Conservation (phyloP, 2,888 invertebrate species). For the Hydriomena furcata region DNA sequence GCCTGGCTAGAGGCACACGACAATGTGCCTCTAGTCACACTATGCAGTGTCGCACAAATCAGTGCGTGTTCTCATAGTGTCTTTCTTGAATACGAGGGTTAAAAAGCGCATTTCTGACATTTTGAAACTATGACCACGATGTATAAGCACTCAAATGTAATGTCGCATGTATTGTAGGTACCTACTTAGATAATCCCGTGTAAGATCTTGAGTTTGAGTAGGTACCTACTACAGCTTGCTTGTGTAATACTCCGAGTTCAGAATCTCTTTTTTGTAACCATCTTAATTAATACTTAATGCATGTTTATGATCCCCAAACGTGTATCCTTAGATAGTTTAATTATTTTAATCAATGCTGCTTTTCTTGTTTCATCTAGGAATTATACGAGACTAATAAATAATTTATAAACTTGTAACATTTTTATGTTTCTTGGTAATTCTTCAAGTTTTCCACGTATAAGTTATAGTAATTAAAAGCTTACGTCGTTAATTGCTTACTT, state of each 20-base stretch:
- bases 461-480: slow-evolving; percentile 26
- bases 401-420: slow-evolving; percentile 5
- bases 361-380: slow-evolving; percentile 4
- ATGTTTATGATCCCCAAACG: slow-evolving; percentile 59
- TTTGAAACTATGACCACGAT: too few species aligned
- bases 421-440: slow-evolving; percentile 30
- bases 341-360: slow-evolving; percentile 58
- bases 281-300: slow-evolving; percentile 74
- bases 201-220: too few species aligned
- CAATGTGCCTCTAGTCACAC: too few species aligned
- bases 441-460: slow-evolving; percentile 23
- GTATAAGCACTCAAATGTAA: too few species aligned
- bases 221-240: background rate
- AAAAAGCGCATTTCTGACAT: too few species aligned
- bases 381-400: slow-evolving; percentile 9
- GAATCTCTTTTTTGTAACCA: slow-evolving; percentile 64
- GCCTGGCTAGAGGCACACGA: too few species aligned
- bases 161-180: too few species aligned
- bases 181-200: too few species aligned
- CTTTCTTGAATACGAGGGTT: too few species aligned
- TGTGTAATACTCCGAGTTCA: slow-evolving; percentile 2
- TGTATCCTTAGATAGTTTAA: slow-evolving; percentile 61
- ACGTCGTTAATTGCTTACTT: slow-evolving; percentile 28
- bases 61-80: too few species aligned
- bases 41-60: too few species aligned